These are phyloP conservation scores for Cheilosia urbana DNA, from an alignment of 2,888 invertebrate species.

Conservation along the genomic window DNA sequence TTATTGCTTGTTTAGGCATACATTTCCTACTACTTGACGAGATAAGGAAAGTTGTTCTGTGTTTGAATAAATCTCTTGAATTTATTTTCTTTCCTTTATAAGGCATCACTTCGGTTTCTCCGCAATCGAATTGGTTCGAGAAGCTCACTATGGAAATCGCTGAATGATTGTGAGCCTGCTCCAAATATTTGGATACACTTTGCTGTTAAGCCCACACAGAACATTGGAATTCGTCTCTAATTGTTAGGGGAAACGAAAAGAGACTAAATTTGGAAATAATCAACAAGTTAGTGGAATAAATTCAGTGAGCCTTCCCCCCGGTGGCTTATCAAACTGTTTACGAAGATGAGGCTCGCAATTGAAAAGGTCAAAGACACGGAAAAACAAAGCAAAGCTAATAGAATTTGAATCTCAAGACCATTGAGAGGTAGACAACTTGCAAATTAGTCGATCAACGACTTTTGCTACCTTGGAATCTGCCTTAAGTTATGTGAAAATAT, in stretches of 20 bases:
- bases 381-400: not conserved
- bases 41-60: not conserved
- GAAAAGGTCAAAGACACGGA: not conserved
- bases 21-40: not conserved
- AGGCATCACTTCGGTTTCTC: too few species aligned
- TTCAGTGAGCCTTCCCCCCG: not conserved
- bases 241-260: too few species aligned
- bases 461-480: not conserved
- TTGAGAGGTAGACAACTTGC: not conserved
- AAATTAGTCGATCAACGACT: not conserved
- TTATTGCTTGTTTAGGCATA: not conserved
- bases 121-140: too few species aligned
- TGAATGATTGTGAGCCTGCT: too few species aligned
- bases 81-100: too few species aligned
- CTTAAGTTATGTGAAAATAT: not conserved
- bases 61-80: too few species aligned
- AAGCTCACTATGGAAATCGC: too few species aligned
- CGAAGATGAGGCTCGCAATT: not conserved
- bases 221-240: too few species aligned
- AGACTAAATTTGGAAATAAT: too few species aligned
- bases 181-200: too few species aligned
- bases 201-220: too few species aligned
- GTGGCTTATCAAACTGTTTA: not conserved
- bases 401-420: not conserved
- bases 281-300: not conserved